phyloP scores from a whole-genome alignment of 2,797 vertebrate species.

The Coluber constrictor region DNA sequence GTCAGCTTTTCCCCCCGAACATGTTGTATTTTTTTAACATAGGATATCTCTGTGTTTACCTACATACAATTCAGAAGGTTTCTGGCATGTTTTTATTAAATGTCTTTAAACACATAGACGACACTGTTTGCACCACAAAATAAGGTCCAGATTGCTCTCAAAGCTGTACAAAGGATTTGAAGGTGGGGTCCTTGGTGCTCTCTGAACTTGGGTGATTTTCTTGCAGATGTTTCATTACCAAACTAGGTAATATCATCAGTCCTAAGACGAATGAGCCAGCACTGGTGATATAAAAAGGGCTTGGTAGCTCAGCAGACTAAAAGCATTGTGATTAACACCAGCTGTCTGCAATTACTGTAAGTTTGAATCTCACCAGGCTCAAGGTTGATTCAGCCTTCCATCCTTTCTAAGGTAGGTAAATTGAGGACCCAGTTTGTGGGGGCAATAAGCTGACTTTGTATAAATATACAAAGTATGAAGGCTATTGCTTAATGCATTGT shows the following conservation, averaged over 20 bases:
- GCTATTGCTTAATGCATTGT: no score
- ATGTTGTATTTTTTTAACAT: neutral
- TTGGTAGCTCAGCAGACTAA: no score
- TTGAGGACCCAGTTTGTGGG: no score
- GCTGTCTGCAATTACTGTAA: no score
- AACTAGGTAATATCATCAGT: neutral
- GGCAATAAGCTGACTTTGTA: no score
- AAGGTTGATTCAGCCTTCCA: no score
- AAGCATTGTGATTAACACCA: no score
- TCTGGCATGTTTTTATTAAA: neutral
- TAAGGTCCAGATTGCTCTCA: neutral
- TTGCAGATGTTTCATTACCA: neutral
- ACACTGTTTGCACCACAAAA: neutral
- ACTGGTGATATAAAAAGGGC: neutral
- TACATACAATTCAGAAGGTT: rapidly evolving
- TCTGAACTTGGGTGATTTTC: neutral
- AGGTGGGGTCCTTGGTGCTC: neutral
- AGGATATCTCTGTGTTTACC: neutral
- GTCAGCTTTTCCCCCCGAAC: neutral
- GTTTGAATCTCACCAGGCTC: no score
- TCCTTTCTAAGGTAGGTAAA: no score
- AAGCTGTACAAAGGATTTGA: neutral
- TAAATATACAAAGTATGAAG: no score
- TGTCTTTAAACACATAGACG: neutral
- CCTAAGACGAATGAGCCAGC: neutral